Base-by-base conservation (phyloP, 2,797 vertebrate genomes). In the Ataeniobius toweri region DNA sequence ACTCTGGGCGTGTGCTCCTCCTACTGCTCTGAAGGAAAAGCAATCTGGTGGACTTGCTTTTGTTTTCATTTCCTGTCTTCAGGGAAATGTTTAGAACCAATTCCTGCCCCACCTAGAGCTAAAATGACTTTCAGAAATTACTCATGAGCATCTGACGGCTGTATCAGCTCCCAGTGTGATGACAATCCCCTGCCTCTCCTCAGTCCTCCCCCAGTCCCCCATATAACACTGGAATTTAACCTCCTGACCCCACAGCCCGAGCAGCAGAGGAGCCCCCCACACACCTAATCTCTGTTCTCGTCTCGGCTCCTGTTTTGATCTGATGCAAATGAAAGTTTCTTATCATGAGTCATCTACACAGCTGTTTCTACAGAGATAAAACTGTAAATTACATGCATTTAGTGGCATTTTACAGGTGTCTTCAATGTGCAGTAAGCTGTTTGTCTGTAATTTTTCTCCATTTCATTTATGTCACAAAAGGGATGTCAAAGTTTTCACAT, bases 101-200 rank as follows among this genome's bases (percentile, higher is more conserved):
- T 93, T 93, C 91, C 89, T 91, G 92, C 94, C 91, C 89, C 92
- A 91, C 93, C 94, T 89, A 79, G 56, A 82, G 79, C 81, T 75
- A 89, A 90, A 81, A 89, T 68, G 79, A 88, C 73, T 13, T 74
- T 59, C 83, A 89, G 84, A 90, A 85, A 86, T 74, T 80, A 84
- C 75, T 84, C 85, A 83, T 44, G 18, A 85, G 77, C n/a, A 31
- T 82, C 86, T 68, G 65, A 77, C 67, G 10, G 73, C 84, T 86
- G 44, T 75, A 82, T 80, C 70, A 78, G 80, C 81, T 83, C 86
- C 83, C 75, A 84, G 63, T 88, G 88, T 89, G 91, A 90, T 93
- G 89, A 94, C 84, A 89, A 87, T 87, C 88, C 90, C 90, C 87
- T 83, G 80, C 84, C 82, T 90, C 87, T 83, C 81, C 36, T 22